phyloP scores from a whole-genome alignment of 1,140 invertebrate species.

The Cataglyphis hispanica region DNA sequence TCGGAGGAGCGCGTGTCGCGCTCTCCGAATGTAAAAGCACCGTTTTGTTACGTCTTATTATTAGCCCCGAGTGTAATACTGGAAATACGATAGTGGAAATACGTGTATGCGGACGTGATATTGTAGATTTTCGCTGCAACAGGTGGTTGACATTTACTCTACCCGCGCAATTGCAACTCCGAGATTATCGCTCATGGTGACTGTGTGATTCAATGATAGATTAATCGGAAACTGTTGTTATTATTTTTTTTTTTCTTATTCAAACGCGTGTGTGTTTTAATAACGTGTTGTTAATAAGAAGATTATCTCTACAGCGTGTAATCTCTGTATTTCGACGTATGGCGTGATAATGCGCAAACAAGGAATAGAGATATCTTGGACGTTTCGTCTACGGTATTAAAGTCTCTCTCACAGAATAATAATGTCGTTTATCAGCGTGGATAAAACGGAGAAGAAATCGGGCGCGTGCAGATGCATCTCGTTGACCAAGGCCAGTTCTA shows the following conservation, averaged over 20 bases:
- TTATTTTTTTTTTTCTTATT: constrained; percentile 2
- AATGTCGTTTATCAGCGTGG: constrained; percentile 68
- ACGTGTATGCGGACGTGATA: constrained; percentile 22
- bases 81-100: constrained; percentile 10
- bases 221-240: constrained; percentile 23
- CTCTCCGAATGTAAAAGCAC: background rate
- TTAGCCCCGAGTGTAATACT: background rate
- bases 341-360: background rate
- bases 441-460: constrained; percentile 43
- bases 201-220: constrained; percentile 25
- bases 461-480: constrained; percentile 18
- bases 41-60: constrained; percentile 16
- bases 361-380: background rate
- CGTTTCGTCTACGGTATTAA: background rate
- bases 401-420: background rate
- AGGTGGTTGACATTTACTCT: constrained; percentile 62
- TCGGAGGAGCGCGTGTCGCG: background rate
- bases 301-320: background rate
- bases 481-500: constrained; percentile 63
- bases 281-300: background rate
- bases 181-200: constrained; percentile 28
- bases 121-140: constrained; percentile 59
- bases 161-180: background rate
- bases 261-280: constrained; percentile 6
- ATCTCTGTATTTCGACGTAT: background rate